Evolutionary conservation across 1,140 invertebrate species (phyloP).

Genomic region (Colletes latitarsis): DNA sequence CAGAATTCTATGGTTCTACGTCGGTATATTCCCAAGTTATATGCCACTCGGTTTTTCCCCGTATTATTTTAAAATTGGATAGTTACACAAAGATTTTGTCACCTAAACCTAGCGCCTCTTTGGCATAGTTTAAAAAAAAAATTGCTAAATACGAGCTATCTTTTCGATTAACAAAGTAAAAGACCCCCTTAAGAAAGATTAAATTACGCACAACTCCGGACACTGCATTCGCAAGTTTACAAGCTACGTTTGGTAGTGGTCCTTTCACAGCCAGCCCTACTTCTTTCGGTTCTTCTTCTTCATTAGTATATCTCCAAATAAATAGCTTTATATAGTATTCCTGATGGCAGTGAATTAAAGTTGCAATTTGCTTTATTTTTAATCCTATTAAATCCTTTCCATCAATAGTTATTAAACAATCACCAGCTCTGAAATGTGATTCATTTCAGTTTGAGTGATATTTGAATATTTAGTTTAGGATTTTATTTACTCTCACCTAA

Average conservation of each 20-base stretch:
- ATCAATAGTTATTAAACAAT: conserved; percentile 85
- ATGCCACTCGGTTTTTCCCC: too few relatives aligned
- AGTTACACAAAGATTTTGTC: too few relatives aligned
- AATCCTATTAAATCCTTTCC: conserved; percentile 84
- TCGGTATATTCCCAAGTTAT: too few relatives aligned
- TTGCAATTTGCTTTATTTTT: conserved; percentile 82
- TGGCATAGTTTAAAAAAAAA: too few relatives aligned
- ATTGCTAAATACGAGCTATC: too few relatives aligned
- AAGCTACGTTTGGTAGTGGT: conserved; percentile 74
- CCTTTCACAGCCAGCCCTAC: conserved; percentile 68
- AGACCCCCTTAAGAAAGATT: too few relatives aligned
- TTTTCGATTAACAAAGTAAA: too few relatives aligned
- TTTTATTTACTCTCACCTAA: conserved; percentile 65
- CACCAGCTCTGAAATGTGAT: conserved; percentile 79
- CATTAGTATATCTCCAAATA: conserved; percentile 77
- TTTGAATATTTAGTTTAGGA: neutral
- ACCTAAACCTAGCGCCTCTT: too few relatives aligned
- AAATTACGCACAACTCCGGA: conserved; percentile 76
- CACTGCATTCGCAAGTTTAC: conserved; percentile 75
- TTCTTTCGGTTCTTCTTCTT: conserved; percentile 78
- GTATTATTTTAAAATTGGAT: too few relatives aligned
- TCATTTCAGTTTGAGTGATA: neutral
- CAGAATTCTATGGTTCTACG: too few relatives aligned
- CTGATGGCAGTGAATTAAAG: conserved; percentile 78
- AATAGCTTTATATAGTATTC: conserved; percentile 68